A percentile compares a stretch with the other conserved stretches of the same genome.
Evolutionary conservation across 1,140 invertebrate species (phyloP).

Genomic region (Eulimnadia texana): DNA sequence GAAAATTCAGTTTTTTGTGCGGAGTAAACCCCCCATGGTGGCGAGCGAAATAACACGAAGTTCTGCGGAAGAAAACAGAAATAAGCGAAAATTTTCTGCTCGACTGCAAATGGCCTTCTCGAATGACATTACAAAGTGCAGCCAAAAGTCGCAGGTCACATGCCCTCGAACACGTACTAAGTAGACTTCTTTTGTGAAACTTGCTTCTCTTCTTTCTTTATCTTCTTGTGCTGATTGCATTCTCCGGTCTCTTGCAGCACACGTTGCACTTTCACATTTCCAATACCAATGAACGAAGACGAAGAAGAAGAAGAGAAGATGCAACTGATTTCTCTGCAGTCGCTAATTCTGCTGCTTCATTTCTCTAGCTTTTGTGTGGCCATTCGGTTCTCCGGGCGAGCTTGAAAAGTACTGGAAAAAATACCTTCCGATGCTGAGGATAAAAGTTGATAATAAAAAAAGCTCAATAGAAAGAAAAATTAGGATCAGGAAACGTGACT

Average conservation of each 20-base stretch:
- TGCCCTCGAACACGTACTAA: no score
- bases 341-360: no score
- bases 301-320: background rate
- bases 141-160: background rate
- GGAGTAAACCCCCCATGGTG: no score
- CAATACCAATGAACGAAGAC: background rate
- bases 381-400: no score
- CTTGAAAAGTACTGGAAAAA: no score
- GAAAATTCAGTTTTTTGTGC: no score
- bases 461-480: no score
- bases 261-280: background rate
- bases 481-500: no score
- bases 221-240: background rate
- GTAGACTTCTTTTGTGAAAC: background rate
- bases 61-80: constrained; percentile 26
- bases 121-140: background rate
- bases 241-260: background rate
- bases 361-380: no score
- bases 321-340: background rate
- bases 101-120: background rate
- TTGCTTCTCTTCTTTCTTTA: background rate
- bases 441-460: no score
- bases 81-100: constrained; percentile 20
- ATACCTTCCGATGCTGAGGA: no score
- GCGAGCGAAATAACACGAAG: no score